Base-by-base conservation (phyloP, 2,113 vertebrate species). In the Chaetorhynchus papuensis region DNA sequence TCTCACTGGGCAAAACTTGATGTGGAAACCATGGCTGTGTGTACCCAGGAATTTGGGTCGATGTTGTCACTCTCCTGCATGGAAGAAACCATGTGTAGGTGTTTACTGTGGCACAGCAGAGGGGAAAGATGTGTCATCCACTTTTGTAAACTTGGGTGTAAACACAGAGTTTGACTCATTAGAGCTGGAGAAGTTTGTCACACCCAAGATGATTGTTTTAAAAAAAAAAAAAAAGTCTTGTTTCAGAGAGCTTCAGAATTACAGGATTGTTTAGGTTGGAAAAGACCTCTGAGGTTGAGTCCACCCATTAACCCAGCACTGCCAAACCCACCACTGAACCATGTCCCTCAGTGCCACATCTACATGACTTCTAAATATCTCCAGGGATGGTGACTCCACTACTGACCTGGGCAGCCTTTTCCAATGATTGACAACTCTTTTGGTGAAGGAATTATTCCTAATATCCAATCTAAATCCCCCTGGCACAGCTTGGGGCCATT, bases 31-130 rank as follows among this genome's bases (percentile, higher is more conserved):
- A 11, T 23, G 30, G 10, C 28, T 64, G 10, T 14, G 9, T 57
- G 26, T 56, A 47, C 39, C 17, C 13, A 21, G 52, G 76, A 42
- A 60, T 45, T 68, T 49, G 35, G 53, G 70, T 79, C 0, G 0
- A 18, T 91, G 61, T 42, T 68, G n/a, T 83, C 50, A 26, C 44
- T 64, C 61, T 39, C 24, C 23, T 64, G 68, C 16, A 53, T 82
- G 61, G 61, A 65, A 89, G 49, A 87, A 17, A 49, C 54, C 44
- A 30, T 1, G 0, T 57, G 72, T 82, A 49, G 78, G 53, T 89
- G 65, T 96, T 94, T 49, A 41, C 20, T 31, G 9, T 95, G 90
- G 49, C 21, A 5, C 33, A 78, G 75, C 47, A 59, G 61, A 68
- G 13, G 45, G 16, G 47, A 52, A 57, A 61, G 53, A n/a, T 22